These are phyloP conservation scores for Fissipunctia ypsillon DNA, from an alignment of 2,888 invertebrate genomes.

Conservation along the genomic window DNA sequence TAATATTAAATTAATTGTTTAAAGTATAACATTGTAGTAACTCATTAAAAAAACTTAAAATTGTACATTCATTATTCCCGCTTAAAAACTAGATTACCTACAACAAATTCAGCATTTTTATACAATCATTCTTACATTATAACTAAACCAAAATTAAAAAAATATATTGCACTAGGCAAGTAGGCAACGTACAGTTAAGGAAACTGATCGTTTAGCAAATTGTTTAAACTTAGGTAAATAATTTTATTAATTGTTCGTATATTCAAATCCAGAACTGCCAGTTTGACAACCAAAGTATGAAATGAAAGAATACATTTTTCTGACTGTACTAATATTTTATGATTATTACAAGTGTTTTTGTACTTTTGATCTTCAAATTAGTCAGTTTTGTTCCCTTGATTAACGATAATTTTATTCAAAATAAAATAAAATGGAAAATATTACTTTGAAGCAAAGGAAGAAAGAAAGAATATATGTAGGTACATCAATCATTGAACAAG, in stretches of 20 bases:
- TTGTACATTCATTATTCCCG: constrained; percentile 46
- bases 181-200: not conserved
- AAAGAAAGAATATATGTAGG: not conserved
- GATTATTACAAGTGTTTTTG: constrained; percentile 2
- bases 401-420: not conserved
- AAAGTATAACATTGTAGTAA: constrained; percentile 21
- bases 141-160: not conserved
- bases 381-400: constrained; percentile 11
- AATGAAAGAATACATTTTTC: not conserved
- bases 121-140: constrained; percentile 23
- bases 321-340: not conserved
- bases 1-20: constrained; percentile 11
- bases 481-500: not conserved
- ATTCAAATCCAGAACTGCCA: not conserved
- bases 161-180: constrained; percentile 7
- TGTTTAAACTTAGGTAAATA: not conserved
- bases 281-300: not conserved
- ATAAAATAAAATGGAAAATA: not conserved
- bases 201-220: not conserved
- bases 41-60: constrained; percentile 19
- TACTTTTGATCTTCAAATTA: not conserved
- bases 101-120: constrained; percentile 20
- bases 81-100: constrained; percentile 27
- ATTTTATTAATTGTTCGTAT: not conserved
- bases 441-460: not conserved